These are phyloP conservation scores for Celastrina argiolus DNA, from an alignment of 2,888 invertebrate genomes.

Conservation along the genomic window DNA sequence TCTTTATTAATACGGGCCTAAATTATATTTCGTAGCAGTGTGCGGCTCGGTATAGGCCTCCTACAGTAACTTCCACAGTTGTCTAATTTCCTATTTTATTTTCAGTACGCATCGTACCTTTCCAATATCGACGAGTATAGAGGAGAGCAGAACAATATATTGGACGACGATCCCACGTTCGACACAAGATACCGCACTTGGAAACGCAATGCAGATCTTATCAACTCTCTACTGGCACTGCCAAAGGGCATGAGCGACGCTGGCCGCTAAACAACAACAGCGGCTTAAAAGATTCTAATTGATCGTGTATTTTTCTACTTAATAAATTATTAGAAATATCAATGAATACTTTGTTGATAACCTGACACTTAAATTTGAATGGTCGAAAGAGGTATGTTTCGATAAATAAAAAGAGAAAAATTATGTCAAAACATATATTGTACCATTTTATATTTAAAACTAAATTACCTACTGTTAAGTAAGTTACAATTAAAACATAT, in stretches of 20 bases:
- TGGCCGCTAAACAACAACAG: constrained; percentile 71
- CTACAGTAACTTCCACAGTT: too few relatives aligned
- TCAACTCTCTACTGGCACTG: constrained; percentile 85
- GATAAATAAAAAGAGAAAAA: constrained; percentile 26
- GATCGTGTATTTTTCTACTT: constrained; percentile 18
- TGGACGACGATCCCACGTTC: constrained; percentile 46
- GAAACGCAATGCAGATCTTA: constrained; percentile 84
- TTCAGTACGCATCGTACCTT: constrained; percentile 44
- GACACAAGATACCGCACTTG: constrained; percentile 57
- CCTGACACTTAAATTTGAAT: not conserved
- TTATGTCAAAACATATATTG: constrained; percentile 40
- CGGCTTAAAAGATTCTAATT: not conserved
- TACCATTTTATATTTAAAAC: constrained; percentile 35
- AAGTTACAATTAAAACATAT: constrained; percentile 33
- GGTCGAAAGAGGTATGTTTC: not conserved
- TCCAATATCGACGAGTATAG: constrained; percentile 50
- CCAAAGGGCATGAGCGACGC: constrained; percentile 87
- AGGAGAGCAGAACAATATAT: constrained; percentile 35
- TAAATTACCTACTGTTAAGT: constrained; percentile 33
- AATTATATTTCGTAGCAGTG: too few relatives aligned
- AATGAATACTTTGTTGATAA: not conserved
- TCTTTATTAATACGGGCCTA: too few relatives aligned
- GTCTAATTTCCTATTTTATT: constrained; percentile 9
- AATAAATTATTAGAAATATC: not conserved
- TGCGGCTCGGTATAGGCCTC: too few relatives aligned